A percentile compares a stretch with the other conserved stretches of the same genome.
phyloP scores from a whole-genome alignment of 2,888 invertebrate species.

The Pseudococcus jackbeardsleyi region DNA sequence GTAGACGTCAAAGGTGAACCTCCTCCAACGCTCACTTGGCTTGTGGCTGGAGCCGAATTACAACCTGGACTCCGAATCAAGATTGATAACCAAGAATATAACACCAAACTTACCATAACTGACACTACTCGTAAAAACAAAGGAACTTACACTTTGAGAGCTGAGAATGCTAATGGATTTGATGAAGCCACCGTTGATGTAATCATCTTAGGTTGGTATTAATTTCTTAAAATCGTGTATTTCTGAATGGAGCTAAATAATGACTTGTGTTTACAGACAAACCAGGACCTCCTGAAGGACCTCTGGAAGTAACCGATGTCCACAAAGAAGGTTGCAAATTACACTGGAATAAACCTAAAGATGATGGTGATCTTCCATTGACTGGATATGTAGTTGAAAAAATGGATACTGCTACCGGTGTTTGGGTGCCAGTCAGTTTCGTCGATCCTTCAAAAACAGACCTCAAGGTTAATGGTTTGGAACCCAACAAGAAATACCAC shows the following conservation, averaged over 20 bases:
- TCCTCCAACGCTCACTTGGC: conserved; percentile 90
- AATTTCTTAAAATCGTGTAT: neutral
- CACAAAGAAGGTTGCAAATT: conserved; percentile 95
- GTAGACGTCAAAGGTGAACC: conserved; percentile 98
- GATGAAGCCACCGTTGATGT: conserved; percentile 96
- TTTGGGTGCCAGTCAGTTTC: conserved; percentile 89
- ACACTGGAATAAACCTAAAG: conserved; percentile 95
- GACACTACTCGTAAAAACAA: conserved; percentile 88
- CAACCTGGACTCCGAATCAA: conserved; percentile 79
- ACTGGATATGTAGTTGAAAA: conserved; percentile 94
- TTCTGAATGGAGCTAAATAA: neutral
- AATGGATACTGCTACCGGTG: conserved; percentile 89
- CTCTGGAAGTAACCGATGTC: conserved; percentile 89
- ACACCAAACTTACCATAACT: conserved; percentile 85
- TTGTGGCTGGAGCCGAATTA: conserved; percentile 77
- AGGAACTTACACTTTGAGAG: conserved; percentile 90
- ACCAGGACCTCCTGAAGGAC: conserved; percentile 91
- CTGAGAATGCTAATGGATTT: conserved; percentile 92
- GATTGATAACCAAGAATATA: conserved; percentile 92
- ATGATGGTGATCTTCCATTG: conserved; percentile 94
- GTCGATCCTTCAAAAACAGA: conserved; percentile 86
- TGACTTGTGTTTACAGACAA: conserved; percentile 74
- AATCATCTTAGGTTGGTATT: conserved; percentile 78
- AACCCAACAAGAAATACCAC: conserved; percentile 95
- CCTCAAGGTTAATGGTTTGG: conserved; percentile 88